These are phyloP conservation scores for Cerastoderma edule DNA, from an alignment of 2,888 invertebrate genomes.

Conservation along the genomic window DNA sequence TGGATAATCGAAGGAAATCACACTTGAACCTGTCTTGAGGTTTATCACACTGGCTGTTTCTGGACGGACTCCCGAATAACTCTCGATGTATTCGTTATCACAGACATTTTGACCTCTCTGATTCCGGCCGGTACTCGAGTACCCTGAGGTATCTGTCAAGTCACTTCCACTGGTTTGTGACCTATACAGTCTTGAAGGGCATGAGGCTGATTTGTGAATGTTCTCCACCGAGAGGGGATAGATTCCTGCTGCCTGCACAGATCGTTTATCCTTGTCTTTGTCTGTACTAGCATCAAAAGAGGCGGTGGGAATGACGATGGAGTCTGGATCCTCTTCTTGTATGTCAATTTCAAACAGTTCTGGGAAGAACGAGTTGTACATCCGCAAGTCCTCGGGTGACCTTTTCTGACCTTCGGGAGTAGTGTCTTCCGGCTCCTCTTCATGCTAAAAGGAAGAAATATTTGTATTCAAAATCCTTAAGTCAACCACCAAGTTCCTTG, in stretches of 20 bases:
- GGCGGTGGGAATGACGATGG: slow-evolving; percentile 64
- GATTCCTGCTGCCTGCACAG: slow-evolving; percentile 14
- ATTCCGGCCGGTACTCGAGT: slow-evolving; percentile 39
- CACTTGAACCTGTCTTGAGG: slow-evolving; percentile 79
- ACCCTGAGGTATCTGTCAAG: slow-evolving; percentile 60
- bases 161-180: slow-evolving; percentile 56
- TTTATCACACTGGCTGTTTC: slow-evolving; percentile 75
- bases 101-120: slow-evolving; percentile 10
- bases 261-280: slow-evolving; percentile 17
- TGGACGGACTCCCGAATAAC: slow-evolving; percentile 38
- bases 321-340: slow-evolving; percentile 43
- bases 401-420: slow-evolving; percentile 71
- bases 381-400: slow-evolving; percentile 76
- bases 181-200: slow-evolving; percentile 50
- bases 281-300: slow-evolving; percentile 44
- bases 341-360: slow-evolving; percentile 80
- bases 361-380: slow-evolving; percentile 81
- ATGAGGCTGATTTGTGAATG: slow-evolving; percentile 54
- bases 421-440: slow-evolving; percentile 72
- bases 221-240: slow-evolving; percentile 41
- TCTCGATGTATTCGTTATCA: slow-evolving; percentile 52
- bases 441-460: slow-evolving; percentile 66
- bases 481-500: too few species aligned
- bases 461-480: too few species aligned
- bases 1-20: slow-evolving; percentile 75